phyloP scores from a whole-genome alignment of 2,797 vertebrate species.

The Phrynocephalus forsythii region DNA sequence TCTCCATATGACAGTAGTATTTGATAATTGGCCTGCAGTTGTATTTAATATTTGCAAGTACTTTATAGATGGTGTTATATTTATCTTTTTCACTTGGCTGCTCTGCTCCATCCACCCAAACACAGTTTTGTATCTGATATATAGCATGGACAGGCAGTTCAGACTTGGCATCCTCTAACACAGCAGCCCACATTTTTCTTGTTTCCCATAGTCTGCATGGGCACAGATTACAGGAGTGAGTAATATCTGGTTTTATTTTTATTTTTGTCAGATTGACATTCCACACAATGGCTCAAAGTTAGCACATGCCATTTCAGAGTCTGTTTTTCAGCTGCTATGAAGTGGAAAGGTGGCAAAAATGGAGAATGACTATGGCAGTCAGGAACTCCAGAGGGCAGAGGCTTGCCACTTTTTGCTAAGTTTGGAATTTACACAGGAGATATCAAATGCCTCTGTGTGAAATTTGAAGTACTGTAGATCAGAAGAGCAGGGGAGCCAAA shows the following conservation, averaged over 20 bases:
- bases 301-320: neutral
- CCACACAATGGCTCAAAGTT: neutral
- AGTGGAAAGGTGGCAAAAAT: conserved; percentile 23
- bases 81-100: no score
- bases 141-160: neutral
- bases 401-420: conserved; percentile 19
- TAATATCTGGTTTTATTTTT: neutral
- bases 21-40: neutral
- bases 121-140: neutral
- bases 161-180: neutral
- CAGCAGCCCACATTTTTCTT: neutral
- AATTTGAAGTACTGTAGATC: neutral
- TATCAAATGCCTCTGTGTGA: neutral
- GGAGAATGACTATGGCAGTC: conserved; percentile 18
- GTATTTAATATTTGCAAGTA: neutral
- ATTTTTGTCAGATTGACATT: neutral
- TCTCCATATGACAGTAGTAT: neutral
- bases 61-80: neutral
- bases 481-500: conserved; percentile 5
- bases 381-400: conserved; percentile 9
- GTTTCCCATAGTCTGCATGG: neutral
- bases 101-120: no score
- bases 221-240: neutral
- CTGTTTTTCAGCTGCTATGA: conserved; percentile 10
- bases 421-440: neutral